Evolutionary conservation across 2,113 vertebrate species (phyloP).

Genomic region (Tenebrosternarchus preto): DNA sequence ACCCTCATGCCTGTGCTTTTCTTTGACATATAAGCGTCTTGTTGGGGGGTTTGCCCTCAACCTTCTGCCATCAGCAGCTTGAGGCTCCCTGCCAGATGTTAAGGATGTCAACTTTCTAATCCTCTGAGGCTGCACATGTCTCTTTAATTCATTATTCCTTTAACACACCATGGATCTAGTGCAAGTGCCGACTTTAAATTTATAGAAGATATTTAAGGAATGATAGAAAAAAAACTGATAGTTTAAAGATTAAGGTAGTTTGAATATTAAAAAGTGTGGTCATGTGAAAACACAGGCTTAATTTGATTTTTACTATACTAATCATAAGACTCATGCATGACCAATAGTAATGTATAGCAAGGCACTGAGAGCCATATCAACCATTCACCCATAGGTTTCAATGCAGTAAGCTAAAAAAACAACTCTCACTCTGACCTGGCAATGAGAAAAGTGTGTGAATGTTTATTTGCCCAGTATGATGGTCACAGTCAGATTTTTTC

Average conservation of each 20-base stretch:
- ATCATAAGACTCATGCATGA: conserved; percentile 40
- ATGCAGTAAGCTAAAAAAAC: conserved; percentile 20
- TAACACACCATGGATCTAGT: conserved; percentile 30
- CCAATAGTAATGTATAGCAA: conserved; percentile 52
- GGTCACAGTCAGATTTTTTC: conserved; percentile 8
- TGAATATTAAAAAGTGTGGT: neutral
- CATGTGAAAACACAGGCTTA: conserved; percentile 21
- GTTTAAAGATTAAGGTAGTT: conserved; percentile 22
- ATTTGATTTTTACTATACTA: conserved; percentile 16
- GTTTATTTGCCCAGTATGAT: conserved; percentile 23
- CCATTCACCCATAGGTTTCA: conserved; percentile 39
- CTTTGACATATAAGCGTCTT: conserved; percentile 50
- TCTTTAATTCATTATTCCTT: conserved; percentile 47
- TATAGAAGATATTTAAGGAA: neutral
- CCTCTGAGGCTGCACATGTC: conserved; percentile 9
- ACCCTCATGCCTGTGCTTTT: conserved; percentile 22
- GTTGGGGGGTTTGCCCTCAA: conserved; percentile 50
- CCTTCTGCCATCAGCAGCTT: conserved; percentile 51
- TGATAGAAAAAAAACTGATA: neutral
- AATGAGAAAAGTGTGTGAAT: neutral
- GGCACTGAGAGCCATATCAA: conserved; percentile 42
- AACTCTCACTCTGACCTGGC: neutral
- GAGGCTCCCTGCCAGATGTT: conserved; percentile 48
- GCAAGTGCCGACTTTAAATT: conserved; percentile 8
- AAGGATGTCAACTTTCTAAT: conserved; percentile 43